Evolutionary conservation across 2,113 vertebrate genomes (phyloP).

Genomic region (Hemichromis elongatus): DNA sequence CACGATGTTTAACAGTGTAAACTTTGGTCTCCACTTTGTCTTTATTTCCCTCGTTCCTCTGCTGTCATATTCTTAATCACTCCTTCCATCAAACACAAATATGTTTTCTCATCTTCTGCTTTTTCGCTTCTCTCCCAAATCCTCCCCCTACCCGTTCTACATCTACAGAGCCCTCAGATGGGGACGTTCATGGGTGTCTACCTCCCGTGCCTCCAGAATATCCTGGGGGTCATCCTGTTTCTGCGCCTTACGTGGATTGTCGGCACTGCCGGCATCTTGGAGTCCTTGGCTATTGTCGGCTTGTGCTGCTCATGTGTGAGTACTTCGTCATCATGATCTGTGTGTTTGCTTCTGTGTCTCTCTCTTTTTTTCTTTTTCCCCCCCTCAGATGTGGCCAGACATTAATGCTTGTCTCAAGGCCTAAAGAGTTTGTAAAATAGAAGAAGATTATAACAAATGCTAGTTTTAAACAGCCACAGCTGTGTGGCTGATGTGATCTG

Average conservation of each 20-base stretch:
- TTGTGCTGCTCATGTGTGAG: slow-evolving; percentile 93
- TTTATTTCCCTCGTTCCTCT: neutral
- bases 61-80: neutral
- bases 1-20: neutral
- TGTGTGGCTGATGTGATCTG: neutral
- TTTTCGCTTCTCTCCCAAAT: neutral
- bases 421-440: neutral
- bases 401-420: neutral
- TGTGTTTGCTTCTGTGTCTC: neutral
- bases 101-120: neutral
- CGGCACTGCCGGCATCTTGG: slow-evolving; percentile 87
- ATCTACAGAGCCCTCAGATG: slow-evolving; percentile 84
- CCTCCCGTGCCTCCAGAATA: slow-evolving; percentile 96
- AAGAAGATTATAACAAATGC: neutral
- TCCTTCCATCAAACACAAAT: neutral
- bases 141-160: neutral
- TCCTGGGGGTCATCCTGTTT: slow-evolving; percentile 95
- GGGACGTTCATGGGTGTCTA: slow-evolving; percentile 97
- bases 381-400: neutral
- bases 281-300: slow-evolving; percentile 87
- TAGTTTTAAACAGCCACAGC: neutral
- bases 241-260: slow-evolving; percentile 95
- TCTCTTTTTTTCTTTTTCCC: neutral
- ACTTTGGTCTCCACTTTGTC: neutral
- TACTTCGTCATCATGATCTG: slow-evolving; percentile 10